These are phyloP conservation scores for Rhadinocentrus ornatus DNA, from an alignment of 2,797 vertebrate species.

Conservation along the genomic window DNA sequence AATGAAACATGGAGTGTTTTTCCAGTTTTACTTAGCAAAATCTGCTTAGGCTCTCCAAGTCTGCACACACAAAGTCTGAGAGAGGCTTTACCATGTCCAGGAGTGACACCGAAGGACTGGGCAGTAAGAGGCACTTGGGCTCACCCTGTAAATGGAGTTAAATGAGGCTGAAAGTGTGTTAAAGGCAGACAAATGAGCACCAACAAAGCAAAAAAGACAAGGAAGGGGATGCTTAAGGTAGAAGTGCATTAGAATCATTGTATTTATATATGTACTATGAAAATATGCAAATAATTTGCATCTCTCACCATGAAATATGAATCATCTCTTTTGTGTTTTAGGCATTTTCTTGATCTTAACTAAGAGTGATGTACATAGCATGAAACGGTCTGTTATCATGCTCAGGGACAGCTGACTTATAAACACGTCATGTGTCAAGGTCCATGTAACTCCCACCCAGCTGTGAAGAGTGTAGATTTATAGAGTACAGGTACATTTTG, in stretches of 20 bases:
- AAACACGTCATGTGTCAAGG: neutral
- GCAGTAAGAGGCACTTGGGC: slow-evolving; percentile 45
- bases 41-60: slow-evolving; percentile 20
- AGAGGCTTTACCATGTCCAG: slow-evolving; percentile 56
- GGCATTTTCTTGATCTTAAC: slow-evolving; percentile 26
- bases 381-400: slow-evolving; percentile 22
- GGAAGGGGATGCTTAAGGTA: slow-evolving; percentile 5
- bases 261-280: slow-evolving; percentile 22
- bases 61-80: slow-evolving; percentile 22
- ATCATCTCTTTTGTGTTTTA: slow-evolving; percentile 17
- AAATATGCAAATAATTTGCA: slow-evolving; percentile 23
- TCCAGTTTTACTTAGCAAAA: slow-evolving; percentile 42
- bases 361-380: slow-evolving; percentile 26
- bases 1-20: slow-evolving; percentile 54
- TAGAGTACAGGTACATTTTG: too few relatives aligned
- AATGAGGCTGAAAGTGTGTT: slow-evolving; percentile 34
- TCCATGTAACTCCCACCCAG: too few relatives aligned
- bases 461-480: too few relatives aligned
- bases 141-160: slow-evolving; percentile 30
- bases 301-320: slow-evolving; percentile 20
- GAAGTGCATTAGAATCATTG: neutral
- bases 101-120: slow-evolving; percentile 27
- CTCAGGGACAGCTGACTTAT: slow-evolving; percentile 31
- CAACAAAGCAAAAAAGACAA: neutral
- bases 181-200: slow-evolving; percentile 17